Conservation (phyloP, 2,888 invertebrate genomes). For the Lasioglossum malachurum region DNA sequence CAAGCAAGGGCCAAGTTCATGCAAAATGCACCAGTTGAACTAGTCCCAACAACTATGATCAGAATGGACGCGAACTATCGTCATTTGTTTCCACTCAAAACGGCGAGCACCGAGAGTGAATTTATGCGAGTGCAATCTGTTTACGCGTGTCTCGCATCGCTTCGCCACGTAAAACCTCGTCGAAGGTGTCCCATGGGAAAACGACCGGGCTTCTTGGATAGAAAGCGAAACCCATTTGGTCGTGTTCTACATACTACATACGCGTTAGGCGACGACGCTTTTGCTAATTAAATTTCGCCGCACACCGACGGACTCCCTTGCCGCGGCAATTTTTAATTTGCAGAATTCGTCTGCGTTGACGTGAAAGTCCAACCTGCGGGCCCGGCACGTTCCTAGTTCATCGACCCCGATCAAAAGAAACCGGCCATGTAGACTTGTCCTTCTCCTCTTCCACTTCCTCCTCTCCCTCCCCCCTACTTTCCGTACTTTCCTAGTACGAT, state of each 20-base stretch:
- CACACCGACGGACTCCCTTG: slow-evolving; percentile 54
- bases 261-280: slow-evolving; percentile 17
- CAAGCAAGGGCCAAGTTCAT: neutral
- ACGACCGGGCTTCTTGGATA: slow-evolving; percentile 23
- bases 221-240: slow-evolving; percentile 47
- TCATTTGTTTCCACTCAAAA: neutral
- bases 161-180: neutral
- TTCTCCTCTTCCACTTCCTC: neutral
- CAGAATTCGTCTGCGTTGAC: slow-evolving; percentile 69
- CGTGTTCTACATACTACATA: slow-evolving; percentile 36
- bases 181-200: slow-evolving; percentile 11
- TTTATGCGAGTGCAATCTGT: neutral
- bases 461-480: neutral
- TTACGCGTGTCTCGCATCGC: neutral
- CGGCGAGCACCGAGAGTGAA: neutral
- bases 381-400: slow-evolving; percentile 72
- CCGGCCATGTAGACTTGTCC: slow-evolving; percentile 56
- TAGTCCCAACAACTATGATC: neutral
- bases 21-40: neutral
- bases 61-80: neutral
- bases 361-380: slow-evolving; percentile 73
- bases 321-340: slow-evolving; percentile 68
- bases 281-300: slow-evolving; percentile 60
- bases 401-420: slow-evolving; percentile 72
- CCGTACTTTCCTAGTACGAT: no score